Evolutionary conservation across 2,797 vertebrate species (phyloP).

Genomic region (Amblyopsis hoosieri): DNA sequence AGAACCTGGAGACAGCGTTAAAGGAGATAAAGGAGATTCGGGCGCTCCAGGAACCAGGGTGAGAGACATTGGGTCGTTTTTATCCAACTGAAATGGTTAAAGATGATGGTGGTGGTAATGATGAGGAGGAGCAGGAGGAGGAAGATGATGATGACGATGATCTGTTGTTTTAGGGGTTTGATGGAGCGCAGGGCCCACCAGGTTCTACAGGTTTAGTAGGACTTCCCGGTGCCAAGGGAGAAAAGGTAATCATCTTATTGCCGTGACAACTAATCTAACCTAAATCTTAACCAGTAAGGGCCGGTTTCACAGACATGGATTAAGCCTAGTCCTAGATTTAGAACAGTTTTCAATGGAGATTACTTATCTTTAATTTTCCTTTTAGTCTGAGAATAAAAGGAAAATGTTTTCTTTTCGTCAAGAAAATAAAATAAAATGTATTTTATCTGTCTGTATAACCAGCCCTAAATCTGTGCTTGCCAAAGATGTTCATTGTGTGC

Average conservation of each 20-base stretch:
- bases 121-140: not conserved
- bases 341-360: too few relatives aligned
- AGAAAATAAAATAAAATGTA: too few relatives aligned
- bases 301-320: too few relatives aligned
- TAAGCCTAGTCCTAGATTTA: too few relatives aligned
- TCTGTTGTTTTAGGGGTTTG: conserved; percentile 51
- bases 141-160: not conserved
- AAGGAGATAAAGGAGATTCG: conserved; percentile 72
- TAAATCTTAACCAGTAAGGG: too few relatives aligned
- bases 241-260: conserved; percentile 80
- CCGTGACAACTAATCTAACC: not conserved
- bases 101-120: conserved; percentile 4
- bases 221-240: conserved; percentile 92
- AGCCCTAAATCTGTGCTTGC: not conserved
- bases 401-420: too few relatives aligned
- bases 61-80: conserved; percentile 16
- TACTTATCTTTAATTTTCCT: too few relatives aligned
- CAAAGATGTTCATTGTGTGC: conserved; percentile 27
- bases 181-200: conserved; percentile 79
- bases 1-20: conserved; percentile 70
- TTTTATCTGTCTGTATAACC: too few relatives aligned
- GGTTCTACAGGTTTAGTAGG: conserved; percentile 89
- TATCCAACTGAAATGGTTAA: not conserved
- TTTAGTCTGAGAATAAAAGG: too few relatives aligned
- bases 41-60: conserved; percentile 69